Percentiles rank a stretch among this genome's conserved stretches.
These are phyloP conservation scores for Aplocera efformata DNA, from an alignment of 2,888 invertebrate genomes.

Conservation along the genomic window DNA sequence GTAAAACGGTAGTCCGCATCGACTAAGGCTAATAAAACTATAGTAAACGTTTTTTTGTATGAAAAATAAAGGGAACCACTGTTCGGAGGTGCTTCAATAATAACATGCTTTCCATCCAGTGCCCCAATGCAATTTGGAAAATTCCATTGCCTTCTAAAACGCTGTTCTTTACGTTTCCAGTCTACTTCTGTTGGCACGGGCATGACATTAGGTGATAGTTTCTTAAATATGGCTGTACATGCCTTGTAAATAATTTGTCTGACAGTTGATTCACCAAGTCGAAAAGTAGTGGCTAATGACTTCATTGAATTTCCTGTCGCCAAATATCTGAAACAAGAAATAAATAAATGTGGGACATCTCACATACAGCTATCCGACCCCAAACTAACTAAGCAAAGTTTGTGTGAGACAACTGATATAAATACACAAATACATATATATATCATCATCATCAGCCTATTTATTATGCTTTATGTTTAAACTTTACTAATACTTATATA, in stretches of 20 bases:
- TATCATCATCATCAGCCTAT: slow-evolving; percentile 11
- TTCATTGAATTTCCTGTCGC: not conserved
- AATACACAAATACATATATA: slow-evolving; percentile 9
- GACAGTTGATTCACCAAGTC: not conserved
- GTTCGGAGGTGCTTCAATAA: not conserved
- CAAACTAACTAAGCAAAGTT: slow-evolving; percentile 5
- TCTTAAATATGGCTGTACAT: not conserved
- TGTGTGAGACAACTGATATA: slow-evolving; percentile 6
- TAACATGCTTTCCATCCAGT: slow-evolving; percentile 9
- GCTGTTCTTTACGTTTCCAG: not conserved
- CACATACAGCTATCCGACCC: slow-evolving; percentile 10
- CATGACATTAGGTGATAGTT: too few relatives aligned
- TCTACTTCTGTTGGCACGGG: too few relatives aligned
- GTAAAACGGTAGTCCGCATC: slow-evolving; percentile 14
- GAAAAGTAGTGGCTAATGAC: not conserved
- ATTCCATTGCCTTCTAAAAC: not conserved
- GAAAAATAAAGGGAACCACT: too few relatives aligned
- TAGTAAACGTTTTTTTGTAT: not conserved
- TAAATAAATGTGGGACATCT: too few relatives aligned
- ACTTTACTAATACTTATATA: slow-evolving; percentile 11
- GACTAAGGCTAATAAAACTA: slow-evolving; percentile 11
- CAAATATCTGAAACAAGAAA: slow-evolving; percentile 10
- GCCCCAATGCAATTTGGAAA: slow-evolving; percentile 10
- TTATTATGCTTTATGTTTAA: too few relatives aligned
- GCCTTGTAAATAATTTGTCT: slow-evolving; percentile 2